Conservation (phyloP, 2,888 invertebrate genomes). For the Polylopha cassiicola region DNA sequence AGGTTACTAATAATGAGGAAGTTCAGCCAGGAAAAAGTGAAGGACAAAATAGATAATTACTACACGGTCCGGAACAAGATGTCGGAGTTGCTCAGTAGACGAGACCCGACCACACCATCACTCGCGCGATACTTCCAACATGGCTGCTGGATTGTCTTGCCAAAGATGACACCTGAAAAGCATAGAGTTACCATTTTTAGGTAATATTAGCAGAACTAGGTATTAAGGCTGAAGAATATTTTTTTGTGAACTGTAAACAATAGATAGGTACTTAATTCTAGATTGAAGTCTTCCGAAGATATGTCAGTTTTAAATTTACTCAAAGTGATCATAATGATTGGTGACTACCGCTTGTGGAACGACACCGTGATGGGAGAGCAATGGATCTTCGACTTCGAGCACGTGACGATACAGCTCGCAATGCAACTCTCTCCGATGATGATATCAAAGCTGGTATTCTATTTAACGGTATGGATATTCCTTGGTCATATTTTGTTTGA, state of each 20-base stretch:
- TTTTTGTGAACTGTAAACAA: too few species aligned
- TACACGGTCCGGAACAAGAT: conserved; percentile 3
- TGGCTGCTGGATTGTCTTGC: conserved; percentile 25
- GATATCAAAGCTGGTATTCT: conserved; percentile 10
- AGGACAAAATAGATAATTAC: conserved; percentile 12
- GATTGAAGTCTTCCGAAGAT: too few species aligned
- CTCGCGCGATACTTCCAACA: conserved; percentile 22
- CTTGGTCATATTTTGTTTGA: too few species aligned
- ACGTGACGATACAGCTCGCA: conserved; percentile 1
- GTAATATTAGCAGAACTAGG: too few species aligned
- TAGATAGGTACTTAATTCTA: too few species aligned
- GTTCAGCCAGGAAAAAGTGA: conserved; percentile 10
- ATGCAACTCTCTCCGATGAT: conserved; percentile 12
- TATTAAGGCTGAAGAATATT: too few species aligned
- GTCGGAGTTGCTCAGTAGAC: conserved; percentile 5
- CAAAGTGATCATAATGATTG: conserved; percentile 29
- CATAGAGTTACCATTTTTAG: conserved; percentile 29
- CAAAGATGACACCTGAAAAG: conserved; percentile 26
- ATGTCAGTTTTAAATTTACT: conserved; percentile 21
- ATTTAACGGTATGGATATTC: conserved; percentile 14
- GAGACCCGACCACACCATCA: conserved; percentile 12
- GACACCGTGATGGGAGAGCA: conserved; percentile 15
- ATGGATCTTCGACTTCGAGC: conserved; percentile 8
- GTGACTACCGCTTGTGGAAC: conserved; percentile 18
- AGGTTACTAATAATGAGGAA: conserved; percentile 12